Evolutionary conservation across 1,140 invertebrate species (phyloP).

Genomic region (Drosophila rufa): DNA sequence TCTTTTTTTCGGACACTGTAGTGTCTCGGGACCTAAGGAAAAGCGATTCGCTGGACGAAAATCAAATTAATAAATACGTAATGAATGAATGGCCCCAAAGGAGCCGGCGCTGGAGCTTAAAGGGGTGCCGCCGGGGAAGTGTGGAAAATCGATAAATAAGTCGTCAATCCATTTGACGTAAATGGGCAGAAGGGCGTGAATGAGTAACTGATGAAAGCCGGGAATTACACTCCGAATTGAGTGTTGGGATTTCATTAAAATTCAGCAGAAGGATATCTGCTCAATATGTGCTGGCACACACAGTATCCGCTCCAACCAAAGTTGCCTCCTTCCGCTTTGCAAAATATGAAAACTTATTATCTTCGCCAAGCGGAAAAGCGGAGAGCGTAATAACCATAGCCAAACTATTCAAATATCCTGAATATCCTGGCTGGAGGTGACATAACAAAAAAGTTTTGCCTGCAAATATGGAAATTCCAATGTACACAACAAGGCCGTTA

Average conservation of each 20-base stretch:
- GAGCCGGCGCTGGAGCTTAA: neutral
- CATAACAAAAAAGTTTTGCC: conserved; percentile 18
- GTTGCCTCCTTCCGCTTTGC: conserved; percentile 13
- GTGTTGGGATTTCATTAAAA: neutral
- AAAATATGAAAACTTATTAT: conserved; percentile 73
- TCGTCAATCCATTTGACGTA: conserved; percentile 62
- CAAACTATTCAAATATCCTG: conserved; percentile 35
- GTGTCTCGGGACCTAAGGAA: neutral
- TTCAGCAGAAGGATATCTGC: neutral
- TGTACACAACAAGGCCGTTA: conserved; percentile 11
- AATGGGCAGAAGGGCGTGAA: conserved; percentile 4
- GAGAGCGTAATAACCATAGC: conserved; percentile 17
- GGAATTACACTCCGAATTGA: neutral
- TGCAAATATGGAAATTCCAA: conserved; percentile 25
- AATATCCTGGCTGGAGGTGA: conserved; percentile 21
- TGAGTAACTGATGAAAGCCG: conserved; percentile 6
- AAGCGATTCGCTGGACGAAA: conserved; percentile 5
- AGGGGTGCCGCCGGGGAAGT: neutral
- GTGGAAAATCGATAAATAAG: conserved; percentile 62
- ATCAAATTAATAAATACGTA: conserved; percentile 71
- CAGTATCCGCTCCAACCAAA: conserved; percentile 5
- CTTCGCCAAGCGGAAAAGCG: conserved; percentile 5
- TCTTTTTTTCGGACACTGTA: neutral
- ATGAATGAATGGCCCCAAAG: conserved; percentile 32
- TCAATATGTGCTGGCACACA: conserved; percentile 3